Evolutionary conservation across 2,113 vertebrate genomes (phyloP).

Genomic region (Amphiprion ocellaris): DNA sequence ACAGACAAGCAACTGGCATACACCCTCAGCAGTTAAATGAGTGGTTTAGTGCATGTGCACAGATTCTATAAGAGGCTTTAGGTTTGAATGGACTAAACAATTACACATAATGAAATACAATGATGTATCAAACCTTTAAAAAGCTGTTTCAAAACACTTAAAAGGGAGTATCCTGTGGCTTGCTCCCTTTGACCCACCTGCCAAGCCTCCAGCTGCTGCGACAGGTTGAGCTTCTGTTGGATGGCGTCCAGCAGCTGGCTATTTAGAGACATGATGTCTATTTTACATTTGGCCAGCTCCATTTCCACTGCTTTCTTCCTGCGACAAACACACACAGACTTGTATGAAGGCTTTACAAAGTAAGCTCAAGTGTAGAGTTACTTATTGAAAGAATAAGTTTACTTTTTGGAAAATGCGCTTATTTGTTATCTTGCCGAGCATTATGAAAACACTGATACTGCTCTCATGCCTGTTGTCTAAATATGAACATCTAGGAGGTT

Average conservation of each 20-base stretch:
- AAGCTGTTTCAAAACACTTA: neutral
- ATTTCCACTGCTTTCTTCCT: constrained; percentile 98
- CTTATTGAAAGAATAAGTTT: no score
- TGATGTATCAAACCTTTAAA: neutral
- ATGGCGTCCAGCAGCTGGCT: constrained; percentile 97
- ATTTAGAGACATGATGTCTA: constrained; percentile 98
- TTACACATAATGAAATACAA: no score
- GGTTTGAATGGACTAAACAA: constrained; percentile 14
- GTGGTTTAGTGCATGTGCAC: constrained; percentile 27
- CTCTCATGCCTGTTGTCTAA: neutral
- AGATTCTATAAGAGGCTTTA: neutral
- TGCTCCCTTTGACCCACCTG: constrained; percentile 87
- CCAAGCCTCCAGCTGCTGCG: constrained; percentile 99
- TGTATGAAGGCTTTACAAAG: neutral
- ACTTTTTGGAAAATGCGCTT: no score
- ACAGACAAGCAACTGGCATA: constrained; percentile 7
- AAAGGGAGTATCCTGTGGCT: neutral
- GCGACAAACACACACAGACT: constrained; percentile 18
- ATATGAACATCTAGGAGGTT: no score
- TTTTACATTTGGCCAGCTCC: constrained; percentile 96
- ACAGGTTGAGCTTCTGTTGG: constrained; percentile 98
- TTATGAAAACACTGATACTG: neutral
- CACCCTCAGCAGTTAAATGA: constrained; percentile 27
- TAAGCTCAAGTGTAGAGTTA: no score
- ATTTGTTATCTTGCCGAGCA: no score